Evolutionary conservation across 2,113 vertebrate genomes (phyloP), one percentile per base, ranked within the genome.

Genomic region (Syrrhaptes paradoxus): DNA sequence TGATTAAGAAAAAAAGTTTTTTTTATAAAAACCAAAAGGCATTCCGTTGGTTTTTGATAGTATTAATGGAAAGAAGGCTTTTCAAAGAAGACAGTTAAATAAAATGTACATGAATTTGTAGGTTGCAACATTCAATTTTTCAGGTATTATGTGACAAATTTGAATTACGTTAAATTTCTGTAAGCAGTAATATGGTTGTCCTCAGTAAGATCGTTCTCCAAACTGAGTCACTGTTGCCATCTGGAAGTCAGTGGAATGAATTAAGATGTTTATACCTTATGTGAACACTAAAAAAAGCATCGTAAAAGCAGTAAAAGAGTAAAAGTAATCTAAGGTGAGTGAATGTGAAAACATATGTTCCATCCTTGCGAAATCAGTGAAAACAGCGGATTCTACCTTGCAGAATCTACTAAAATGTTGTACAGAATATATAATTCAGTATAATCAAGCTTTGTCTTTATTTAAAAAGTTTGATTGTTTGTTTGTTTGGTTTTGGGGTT

Each of bases 161-260:
- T 54, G 54, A 94, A 67, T 59, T 15, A 74, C 9, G 4, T 68
- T 83, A 72, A 26, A 63, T 72, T 68, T 80, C 61, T 68, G 59
- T 84, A 18, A 73, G 51, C 29, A 59, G 17, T 58, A 48, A 49
- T 55, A 45, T 10, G 3, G 32, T 43, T 70, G 43, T 65, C 57
- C 71, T 95, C 67, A 46, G 66, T 29, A 67, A 29, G 58, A 49
- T 61, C 57, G 34, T 55, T 75, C 85, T 90, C 46, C 68, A 91
- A 57, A 93, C 34, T 70, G 78, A 92, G 61, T 68, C 72, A 87
- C 62, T 87, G 31, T 75, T 89, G 59, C 57, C 63, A 88, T 72
- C 92, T 95, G 92, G 84, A 94, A 91, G 68, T 5, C 83, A 85
- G 19, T 68, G 71, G 57, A 82, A 25, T 88, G 59, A 84, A 81